Percentiles rank a stretch among this genome's conserved stretches.
phyloP scores from a whole-genome alignment of 1,140 invertebrate species.

The Microplitis demolitor region DNA sequence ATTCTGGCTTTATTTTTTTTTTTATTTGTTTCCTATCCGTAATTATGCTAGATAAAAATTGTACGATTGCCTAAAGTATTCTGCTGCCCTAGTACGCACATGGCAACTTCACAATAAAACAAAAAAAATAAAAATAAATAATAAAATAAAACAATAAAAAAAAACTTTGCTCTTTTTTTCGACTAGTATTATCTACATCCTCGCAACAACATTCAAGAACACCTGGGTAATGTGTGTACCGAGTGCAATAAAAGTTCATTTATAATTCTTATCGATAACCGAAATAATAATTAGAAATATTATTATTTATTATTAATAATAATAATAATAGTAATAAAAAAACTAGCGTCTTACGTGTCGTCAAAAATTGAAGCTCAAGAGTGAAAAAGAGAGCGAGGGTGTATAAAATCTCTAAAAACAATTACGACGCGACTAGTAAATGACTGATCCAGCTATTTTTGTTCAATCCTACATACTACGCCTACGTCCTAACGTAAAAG shows the following conservation, averaged over 20 bases:
- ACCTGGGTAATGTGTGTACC: conserved; percentile 14
- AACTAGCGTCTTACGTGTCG: neutral
- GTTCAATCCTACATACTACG: conserved; percentile 22
- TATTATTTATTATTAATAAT: conserved; percentile 3
- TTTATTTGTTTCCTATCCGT: too few species aligned
- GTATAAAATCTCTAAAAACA: conserved; percentile 30
- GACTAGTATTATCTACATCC: conserved; percentile 29
- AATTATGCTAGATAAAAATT: neutral
- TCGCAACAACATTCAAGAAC: conserved; percentile 19
- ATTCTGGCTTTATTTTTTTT: too few species aligned
- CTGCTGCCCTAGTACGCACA: conserved; percentile 15
- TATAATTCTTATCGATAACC: too few species aligned
- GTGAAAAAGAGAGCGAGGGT: conserved; percentile 1
- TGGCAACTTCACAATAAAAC: conserved; percentile 13
- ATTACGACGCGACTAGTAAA: conserved; percentile 60
- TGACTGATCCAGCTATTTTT: conserved; percentile 58
- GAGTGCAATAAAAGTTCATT: neutral
- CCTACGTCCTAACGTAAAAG: conserved; percentile 8
- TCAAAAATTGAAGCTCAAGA: neutral
- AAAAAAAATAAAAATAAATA: conserved; percentile 4
- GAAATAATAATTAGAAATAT: conserved; percentile 14
- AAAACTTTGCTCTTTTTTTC: conserved; percentile 16
- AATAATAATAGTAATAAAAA: neutral
- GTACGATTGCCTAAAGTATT: conserved; percentile 15
- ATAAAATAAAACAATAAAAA: neutral